Percentiles rank a stretch among this genome's conserved stretches.
Conservation (phyloP, 1,140 invertebrate species). For the Cotesia vestalis region DNA sequence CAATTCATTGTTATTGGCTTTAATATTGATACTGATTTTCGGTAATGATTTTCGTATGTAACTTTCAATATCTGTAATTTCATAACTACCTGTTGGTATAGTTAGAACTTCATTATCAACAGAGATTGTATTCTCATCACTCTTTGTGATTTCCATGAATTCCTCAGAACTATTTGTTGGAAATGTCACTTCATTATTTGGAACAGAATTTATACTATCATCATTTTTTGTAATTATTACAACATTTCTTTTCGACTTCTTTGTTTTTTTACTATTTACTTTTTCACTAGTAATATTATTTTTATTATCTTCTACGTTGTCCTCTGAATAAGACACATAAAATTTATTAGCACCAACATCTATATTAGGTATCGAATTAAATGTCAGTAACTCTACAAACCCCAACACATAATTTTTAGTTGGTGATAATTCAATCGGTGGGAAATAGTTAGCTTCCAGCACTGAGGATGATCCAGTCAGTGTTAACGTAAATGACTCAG, state of each 20-base stretch:
- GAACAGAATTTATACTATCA: too few species aligned
- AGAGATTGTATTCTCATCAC: too few species aligned
- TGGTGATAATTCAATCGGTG: constrained; percentile 35
- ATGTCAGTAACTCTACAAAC: constrained; percentile 51
- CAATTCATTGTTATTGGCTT: constrained; percentile 4
- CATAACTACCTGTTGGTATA: constrained; percentile 54
- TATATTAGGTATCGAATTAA: constrained; percentile 56
- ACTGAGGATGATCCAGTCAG: constrained; percentile 38
- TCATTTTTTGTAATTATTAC: too few species aligned
- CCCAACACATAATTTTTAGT: constrained; percentile 47
- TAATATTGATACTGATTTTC: not conserved
- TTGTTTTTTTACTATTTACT: constrained; percentile 42
- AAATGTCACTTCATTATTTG: too few species aligned
- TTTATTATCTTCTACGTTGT: not conserved
- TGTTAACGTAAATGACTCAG: constrained; percentile 36
- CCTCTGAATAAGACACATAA: constrained; percentile 32
- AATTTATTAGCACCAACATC: constrained; percentile 51
- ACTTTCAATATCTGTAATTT: constrained; percentile 48
- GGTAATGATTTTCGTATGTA: constrained; percentile 27
- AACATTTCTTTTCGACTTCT: constrained; percentile 25
- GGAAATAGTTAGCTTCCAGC: constrained; percentile 42
- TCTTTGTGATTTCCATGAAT: too few species aligned
- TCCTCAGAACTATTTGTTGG: too few species aligned
- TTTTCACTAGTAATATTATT: not conserved
- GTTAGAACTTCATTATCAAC: constrained; percentile 44